Conservation (phyloP, 1,140 invertebrate species). For the Penaeus japonicus region DNA sequence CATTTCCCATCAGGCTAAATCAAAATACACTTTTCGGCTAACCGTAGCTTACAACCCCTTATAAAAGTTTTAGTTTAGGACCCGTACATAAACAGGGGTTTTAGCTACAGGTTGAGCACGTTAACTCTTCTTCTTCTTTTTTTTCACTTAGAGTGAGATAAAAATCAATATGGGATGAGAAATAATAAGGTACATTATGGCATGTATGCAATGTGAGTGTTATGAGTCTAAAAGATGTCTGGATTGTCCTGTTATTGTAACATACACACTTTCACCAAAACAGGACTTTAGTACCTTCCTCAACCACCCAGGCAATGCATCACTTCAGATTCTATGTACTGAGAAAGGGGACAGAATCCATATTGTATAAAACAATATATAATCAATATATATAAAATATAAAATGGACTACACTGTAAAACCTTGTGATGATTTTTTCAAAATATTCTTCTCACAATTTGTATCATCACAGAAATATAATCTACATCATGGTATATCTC, state of each 20-base stretch:
- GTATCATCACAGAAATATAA: no score
- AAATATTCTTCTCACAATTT: no score
- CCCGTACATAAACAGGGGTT: conserved; percentile 35
- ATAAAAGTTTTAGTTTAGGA: conserved; percentile 30
- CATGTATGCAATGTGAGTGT: neutral
- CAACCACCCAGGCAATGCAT: neutral
- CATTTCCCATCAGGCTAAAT: conserved; percentile 16
- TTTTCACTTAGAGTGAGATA: neutral
- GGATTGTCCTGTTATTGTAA: conserved; percentile 14
- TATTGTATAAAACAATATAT: neutral
- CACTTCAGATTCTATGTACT: neutral
- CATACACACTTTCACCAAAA: neutral
- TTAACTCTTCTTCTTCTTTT: conserved; percentile 1
- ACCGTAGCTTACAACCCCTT: conserved; percentile 27
- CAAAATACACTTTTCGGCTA: neutral
- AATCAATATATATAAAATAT: neutral
- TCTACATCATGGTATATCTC: no score
- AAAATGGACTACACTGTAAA: no score
- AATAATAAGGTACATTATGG: neutral
- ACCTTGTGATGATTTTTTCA: no score
- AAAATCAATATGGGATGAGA: neutral
- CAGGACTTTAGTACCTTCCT: neutral
- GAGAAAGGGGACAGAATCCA: neutral
- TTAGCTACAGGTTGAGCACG: conserved; percentile 14
- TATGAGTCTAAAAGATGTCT: neutral